Conservation (phyloP, 2,888 invertebrate species). For the Mimachlamys varia region DNA sequence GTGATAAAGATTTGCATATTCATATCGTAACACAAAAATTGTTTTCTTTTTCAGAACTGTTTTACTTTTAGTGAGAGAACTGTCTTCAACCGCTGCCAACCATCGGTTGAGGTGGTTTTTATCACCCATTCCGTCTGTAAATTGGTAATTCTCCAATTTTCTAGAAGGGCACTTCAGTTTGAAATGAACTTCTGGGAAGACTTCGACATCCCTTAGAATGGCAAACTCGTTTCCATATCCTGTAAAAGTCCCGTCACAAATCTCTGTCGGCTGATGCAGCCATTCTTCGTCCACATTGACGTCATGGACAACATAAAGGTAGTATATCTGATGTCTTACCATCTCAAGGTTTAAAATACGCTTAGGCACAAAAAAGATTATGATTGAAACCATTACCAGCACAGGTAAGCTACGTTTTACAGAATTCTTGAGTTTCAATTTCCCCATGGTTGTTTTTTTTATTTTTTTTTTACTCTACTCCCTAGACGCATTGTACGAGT, state of each 20-base stretch:
- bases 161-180: background rate
- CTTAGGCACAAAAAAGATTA: background rate
- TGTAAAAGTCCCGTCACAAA: conserved; percentile 44
- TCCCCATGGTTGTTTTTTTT: background rate
- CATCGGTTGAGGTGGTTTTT: background rate
- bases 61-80: background rate
- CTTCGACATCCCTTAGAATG: conserved; percentile 39
- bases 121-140: background rate
- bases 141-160: background rate
- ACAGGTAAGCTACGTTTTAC: background rate
- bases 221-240: conserved; percentile 50
- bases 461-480: background rate
- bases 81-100: background rate
- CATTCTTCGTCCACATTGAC: conserved; percentile 34
- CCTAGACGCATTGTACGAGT: background rate
- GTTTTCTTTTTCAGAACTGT: conserved; percentile 54
- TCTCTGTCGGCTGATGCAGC: conserved; percentile 18
- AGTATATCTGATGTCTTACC: conserved; percentile 18
- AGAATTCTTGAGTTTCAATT: background rate
- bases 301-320: conserved; percentile 36
- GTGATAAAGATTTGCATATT: conserved; percentile 77
- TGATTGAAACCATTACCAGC: background rate
- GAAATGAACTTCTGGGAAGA: background rate
- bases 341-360: background rate
- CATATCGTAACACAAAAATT: conserved; percentile 72